These are phyloP conservation scores for Cybosia mesomella DNA, from an alignment of 2,888 invertebrate species.

Conservation along the genomic window DNA sequence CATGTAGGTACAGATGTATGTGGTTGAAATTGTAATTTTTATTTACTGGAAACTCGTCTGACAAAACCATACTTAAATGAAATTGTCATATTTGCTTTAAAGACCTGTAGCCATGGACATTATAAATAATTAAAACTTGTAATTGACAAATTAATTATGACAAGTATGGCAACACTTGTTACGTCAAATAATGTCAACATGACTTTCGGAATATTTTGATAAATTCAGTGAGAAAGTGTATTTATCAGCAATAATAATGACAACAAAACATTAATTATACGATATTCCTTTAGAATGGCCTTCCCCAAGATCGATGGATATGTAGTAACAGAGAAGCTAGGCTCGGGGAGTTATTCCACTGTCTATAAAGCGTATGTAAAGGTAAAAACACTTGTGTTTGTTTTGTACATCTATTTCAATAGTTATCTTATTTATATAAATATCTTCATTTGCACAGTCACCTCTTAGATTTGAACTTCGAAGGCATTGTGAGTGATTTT, in stretches of 20 bases:
- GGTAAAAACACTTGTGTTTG: slow-evolving; percentile 64
- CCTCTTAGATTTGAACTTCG: not conserved
- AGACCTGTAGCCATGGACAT: not conserved
- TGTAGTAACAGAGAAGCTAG: slow-evolving; percentile 91
- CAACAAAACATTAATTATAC: slow-evolving; percentile 16
- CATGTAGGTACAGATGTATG: too few relatives aligned
- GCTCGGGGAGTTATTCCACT: slow-evolving; percentile 93
- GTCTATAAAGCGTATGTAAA: slow-evolving; percentile 93
- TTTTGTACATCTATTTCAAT: not conserved
- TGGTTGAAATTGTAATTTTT: too few relatives aligned
- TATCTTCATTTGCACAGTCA: slow-evolving; percentile 15
- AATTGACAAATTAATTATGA: not conserved
- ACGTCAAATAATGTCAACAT: not conserved
- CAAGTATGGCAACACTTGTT: not conserved
- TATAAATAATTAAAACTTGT: not conserved
- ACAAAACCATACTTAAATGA: not conserved
- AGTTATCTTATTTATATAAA: slow-evolving; percentile 16
- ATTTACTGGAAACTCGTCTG: too few relatives aligned
- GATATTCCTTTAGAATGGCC: slow-evolving; percentile 66
- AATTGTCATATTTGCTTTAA: not conserved
- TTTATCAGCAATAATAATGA: slow-evolving; percentile 26
- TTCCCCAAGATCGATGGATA: slow-evolving; percentile 89
- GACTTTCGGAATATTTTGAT: not conserved
- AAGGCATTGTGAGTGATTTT: not conserved
- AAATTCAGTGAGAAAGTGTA: not conserved